Percentiles rank a stretch among this genome's conserved stretches.
Conservation (phyloP, 2,797 vertebrate species). For the Bovichtus diacanthus region DNA sequence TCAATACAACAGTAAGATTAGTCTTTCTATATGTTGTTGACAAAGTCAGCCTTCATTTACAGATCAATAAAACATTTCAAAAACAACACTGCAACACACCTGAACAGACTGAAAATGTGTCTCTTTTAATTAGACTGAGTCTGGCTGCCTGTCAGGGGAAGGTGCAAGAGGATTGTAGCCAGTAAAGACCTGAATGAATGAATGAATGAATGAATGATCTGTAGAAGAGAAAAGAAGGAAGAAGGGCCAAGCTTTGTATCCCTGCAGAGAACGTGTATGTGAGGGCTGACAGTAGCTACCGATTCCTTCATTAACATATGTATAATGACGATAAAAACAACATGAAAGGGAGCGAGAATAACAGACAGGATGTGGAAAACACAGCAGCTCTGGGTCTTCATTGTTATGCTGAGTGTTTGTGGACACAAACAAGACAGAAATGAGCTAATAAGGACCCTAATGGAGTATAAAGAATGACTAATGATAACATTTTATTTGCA, state of each 20-base stretch:
- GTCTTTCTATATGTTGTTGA: not conserved
- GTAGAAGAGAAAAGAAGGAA: constrained; percentile 7
- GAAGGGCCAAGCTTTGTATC: constrained; percentile 4
- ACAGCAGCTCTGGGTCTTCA: constrained; percentile 17
- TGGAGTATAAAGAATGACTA: not conserved
- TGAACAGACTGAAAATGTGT: not conserved
- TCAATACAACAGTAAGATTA: not conserved
- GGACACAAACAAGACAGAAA: not conserved
- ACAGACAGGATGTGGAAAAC: not conserved
- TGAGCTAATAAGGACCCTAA: not conserved
- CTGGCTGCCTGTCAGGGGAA: constrained; percentile 54
- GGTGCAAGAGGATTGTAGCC: constrained; percentile 31
- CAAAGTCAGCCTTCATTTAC: not conserved
- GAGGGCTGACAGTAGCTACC: not conserved
- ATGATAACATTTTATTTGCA: not conserved
- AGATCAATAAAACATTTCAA: not conserved
- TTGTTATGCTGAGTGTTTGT: constrained; percentile 10
- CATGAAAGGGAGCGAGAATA: not conserved
- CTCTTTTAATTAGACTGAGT: not conserved
- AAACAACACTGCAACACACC: not conserved
- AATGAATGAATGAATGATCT: constrained; percentile 19
- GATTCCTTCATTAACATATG: constrained; percentile 26
- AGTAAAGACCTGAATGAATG: not conserved
- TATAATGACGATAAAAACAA: constrained; percentile 8
- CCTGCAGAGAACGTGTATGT: not conserved